Evolutionary conservation across 2,113 vertebrate species (phyloP), one percentile per base, ranked within the genome.

Genomic region (Engystomops pustulosus): DNA sequence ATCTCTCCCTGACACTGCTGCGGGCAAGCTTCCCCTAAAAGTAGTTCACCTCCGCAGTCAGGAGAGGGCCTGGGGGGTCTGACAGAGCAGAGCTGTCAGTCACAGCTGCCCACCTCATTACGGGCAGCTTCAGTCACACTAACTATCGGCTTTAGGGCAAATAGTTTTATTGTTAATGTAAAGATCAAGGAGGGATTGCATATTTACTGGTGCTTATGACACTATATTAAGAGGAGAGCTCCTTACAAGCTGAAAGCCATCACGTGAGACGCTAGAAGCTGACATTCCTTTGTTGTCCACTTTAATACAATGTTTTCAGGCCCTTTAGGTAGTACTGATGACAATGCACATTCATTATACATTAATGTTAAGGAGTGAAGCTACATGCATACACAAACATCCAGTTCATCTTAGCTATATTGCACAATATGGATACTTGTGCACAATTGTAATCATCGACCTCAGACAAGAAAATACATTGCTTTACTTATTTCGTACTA

Each of bases 91-190:
- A 78, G 34, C 60, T 77, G 82, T 84, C 82, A 68, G 45, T 77
- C 45, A 84, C 58, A 70, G 25, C 60, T 79, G 47, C 74, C 83
- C 75, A 79, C 60, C 75, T 85, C 15, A 49, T 85, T 79, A 79
- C 34, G 34, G 75, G 25, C 30, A 34, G 45, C 41, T 77, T 51
- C 83, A 70, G 65, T 85, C 74, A 85, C 25, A 58, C 47, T 69
- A 45, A 55, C 74, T 70, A 18, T 41, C 17, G 23, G 74, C 83
- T 85, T 79, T 79, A 79, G 75, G 83, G 83, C 75, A 70, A 85
- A 79, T 85, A 79, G 47, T 85, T 76, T 30, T 74, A 62, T 76
- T 85, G 75, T 69, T 79, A 55, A 69, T 30, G 14, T 15, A 84
- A 49, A 77, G 47, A 68, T 49, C 32, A 65, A 67, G 62, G 45